A percentile compares a stretch with the other conserved stretches of the same genome.
Evolutionary conservation across 2,113 vertebrate species (phyloP).

Genomic region (Antechinus stuartii): DNA sequence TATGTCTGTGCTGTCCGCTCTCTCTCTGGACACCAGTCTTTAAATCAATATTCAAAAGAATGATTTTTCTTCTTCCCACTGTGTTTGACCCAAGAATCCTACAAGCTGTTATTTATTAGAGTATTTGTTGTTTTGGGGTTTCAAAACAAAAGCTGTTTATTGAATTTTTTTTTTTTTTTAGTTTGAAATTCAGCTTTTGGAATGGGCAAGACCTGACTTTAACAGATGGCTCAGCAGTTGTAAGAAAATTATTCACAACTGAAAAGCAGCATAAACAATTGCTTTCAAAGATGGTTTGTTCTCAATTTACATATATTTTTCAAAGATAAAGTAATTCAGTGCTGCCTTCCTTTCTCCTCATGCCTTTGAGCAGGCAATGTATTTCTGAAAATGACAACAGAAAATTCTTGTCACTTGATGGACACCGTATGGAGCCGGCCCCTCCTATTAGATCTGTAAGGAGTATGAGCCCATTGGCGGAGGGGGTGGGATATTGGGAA

Average conservation of each 20-base stretch:
- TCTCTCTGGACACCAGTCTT: conserved; percentile 43
- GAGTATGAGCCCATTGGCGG: conserved; percentile 1
- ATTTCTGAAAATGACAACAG: conserved; percentile 45
- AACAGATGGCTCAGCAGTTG: conserved; percentile 70
- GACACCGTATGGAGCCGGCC: background rate
- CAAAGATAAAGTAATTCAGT: conserved; percentile 46
- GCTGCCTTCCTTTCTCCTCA: conserved; percentile 24
- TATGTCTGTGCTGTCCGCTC: conserved; percentile 21
- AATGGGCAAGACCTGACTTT: conserved; percentile 52
- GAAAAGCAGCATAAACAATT: conserved; percentile 61
- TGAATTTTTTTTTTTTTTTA: conserved; percentile 49
- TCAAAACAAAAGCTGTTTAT: conserved; percentile 67
- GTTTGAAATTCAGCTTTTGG: conserved; percentile 52
- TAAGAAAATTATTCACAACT: conserved; percentile 65
- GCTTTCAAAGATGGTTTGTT: conserved; percentile 60
- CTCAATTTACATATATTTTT: conserved; percentile 65
- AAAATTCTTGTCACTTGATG: background rate
- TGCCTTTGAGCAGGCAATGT: conserved; percentile 34
- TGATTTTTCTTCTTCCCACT: conserved; percentile 42
- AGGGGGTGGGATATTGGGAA: background rate
- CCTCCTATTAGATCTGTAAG: background rate
- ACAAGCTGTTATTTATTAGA: conserved; percentile 58
- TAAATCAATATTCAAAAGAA: conserved; percentile 58
- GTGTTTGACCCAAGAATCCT: conserved; percentile 46
- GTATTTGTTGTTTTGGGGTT: conserved; percentile 51